phyloP scores from a whole-genome alignment of 2,113 vertebrate genomes.

The Melanerpes aurifrons region DNA sequence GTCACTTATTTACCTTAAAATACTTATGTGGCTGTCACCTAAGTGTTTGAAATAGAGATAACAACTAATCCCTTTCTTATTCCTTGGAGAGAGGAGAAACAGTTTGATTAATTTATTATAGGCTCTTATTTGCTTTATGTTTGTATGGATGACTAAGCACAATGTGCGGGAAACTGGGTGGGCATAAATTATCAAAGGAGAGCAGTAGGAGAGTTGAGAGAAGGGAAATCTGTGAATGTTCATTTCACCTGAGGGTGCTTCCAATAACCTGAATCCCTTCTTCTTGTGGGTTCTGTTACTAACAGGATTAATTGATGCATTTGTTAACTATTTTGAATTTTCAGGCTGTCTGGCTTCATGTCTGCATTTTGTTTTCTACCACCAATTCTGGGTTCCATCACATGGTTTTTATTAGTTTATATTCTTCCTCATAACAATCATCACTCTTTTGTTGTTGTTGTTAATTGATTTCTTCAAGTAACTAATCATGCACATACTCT shows the following conservation, averaged over 20 bases:
- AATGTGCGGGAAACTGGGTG: background rate
- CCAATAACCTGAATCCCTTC: background rate
- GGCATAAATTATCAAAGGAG: slow-evolving; percentile 54
- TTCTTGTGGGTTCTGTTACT: background rate
- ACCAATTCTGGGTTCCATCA: background rate
- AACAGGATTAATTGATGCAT: background rate
- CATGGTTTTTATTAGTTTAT: background rate
- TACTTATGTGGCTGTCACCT: slow-evolving; percentile 11
- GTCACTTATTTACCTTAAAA: slow-evolving; percentile 28
- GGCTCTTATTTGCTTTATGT: slow-evolving; percentile 36
- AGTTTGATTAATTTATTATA: slow-evolving; percentile 56
- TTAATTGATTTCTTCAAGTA: background rate
- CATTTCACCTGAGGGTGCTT: background rate
- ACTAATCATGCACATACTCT: too few species aligned
- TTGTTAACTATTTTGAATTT: background rate
- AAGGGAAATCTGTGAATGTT: background rate
- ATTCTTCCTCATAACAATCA: background rate
- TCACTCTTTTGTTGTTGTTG: background rate
- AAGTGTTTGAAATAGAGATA: slow-evolving; percentile 33
- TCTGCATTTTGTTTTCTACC: background rate
- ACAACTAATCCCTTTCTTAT: slow-evolving; percentile 18
- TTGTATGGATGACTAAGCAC: slow-evolving; percentile 18
- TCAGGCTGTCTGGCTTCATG: background rate
- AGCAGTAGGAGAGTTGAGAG: background rate
- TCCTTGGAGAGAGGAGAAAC: slow-evolving; percentile 27